Conservation (phyloP, 2,888 invertebrate species). For the Drosophila kanekoi region DNA sequence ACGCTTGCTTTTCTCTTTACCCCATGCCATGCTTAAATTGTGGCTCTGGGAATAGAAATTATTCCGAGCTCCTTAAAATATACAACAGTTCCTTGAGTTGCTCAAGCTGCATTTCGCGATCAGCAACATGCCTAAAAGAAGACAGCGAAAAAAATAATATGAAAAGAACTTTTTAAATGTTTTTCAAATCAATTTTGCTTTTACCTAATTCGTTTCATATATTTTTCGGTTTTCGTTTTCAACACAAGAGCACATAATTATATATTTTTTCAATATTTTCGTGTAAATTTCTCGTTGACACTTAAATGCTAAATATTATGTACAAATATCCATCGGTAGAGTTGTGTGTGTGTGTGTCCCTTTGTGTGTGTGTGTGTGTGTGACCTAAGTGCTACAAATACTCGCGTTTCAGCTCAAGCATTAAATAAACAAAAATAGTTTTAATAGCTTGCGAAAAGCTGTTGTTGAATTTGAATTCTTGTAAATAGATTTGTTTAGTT, state of each 20-base stretch:
- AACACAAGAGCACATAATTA: constrained; percentile 65
- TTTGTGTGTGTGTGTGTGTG: constrained; percentile 7
- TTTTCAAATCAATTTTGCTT: constrained; percentile 43
- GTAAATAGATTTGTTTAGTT: constrained; percentile 49
- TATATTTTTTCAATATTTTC: constrained; percentile 30
- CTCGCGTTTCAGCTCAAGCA: constrained; percentile 51
- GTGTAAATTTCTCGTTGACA: constrained; percentile 62
- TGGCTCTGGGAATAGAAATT: not conserved
- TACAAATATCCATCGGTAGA: constrained; percentile 70
- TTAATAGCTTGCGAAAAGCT: constrained; percentile 3
- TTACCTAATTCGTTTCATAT: constrained; percentile 28
- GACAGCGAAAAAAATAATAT: not conserved
- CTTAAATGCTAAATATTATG: constrained; percentile 68
- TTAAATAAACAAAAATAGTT: constrained; percentile 51
- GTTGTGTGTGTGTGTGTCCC: constrained; percentile 8
- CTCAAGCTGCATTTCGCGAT: not conserved
- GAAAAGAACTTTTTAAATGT: not conserved
- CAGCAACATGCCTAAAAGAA: constrained; percentile 21
- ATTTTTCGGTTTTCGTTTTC: constrained; percentile 27
- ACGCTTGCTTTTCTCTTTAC: not conserved
- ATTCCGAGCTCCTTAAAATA: constrained; percentile 4
- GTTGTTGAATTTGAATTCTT: constrained; percentile 33
- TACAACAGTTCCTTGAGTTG: not conserved
- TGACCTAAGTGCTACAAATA: constrained; percentile 13
- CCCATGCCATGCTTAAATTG: not conserved